Evolutionary conservation across 2,888 invertebrate species (phyloP), one percentile per base, ranked within the genome.

Genomic region (Rugalucina vietnamica): DNA sequence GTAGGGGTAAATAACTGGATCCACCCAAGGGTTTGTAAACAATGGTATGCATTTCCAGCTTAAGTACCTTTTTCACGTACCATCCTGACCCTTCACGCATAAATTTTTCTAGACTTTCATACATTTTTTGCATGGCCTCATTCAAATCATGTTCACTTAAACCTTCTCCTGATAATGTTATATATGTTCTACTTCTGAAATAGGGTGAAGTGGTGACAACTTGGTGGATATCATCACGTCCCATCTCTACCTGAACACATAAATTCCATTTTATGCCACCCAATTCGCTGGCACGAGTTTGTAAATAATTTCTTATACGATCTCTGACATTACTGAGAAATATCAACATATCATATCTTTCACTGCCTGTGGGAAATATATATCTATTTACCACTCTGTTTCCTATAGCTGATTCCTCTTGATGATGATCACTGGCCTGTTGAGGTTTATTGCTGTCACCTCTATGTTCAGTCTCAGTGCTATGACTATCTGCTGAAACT

Each of bases 81-180:
- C 84, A 89, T 29, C 86, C 83, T 4, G 89, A 89, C 14, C 81
- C 72, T 71, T 89, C 85, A 72, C 81, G 77, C 27, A 87, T 76
- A 71, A 82, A 87, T 76, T 86, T 84, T 75, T 86, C 85, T 65
- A 85, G 78, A 29, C 80, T 78, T 39, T 75, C 50, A 74, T 82
- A 88, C 83, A 86, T 86, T 83, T 87, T 85, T 70, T 89, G 87
- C 49, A 84, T 83, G 43, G 77, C 76, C 76, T 82, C 82, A 76
- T 75, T 82, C 29, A 87, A 12, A 37, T 81, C 70, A 10, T 86
- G 74, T 29, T 70, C 60, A 39, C 76, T 71, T 50, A 79, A 79
- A 57, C 65, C 71, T 0, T 75, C 50, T 24, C 71, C 14, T 21
- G 71, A 76, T 60, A 86, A 78, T 21, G 65, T 50, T 8, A 34